Conservation (phyloP, 1,140 invertebrate species). For the Zaprionus inermis region DNA sequence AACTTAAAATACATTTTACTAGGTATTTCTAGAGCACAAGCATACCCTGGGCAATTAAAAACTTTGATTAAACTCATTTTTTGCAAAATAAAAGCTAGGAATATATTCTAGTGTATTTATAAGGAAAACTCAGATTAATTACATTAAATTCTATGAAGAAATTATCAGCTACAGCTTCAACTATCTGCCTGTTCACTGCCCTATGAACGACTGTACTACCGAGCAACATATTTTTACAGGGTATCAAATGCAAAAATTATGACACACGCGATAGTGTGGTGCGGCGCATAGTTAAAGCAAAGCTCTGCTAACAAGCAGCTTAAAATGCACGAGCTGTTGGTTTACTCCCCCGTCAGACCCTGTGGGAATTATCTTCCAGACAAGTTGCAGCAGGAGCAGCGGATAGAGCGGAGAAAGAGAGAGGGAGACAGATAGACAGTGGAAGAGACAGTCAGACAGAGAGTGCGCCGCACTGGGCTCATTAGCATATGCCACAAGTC, state of each 20-base stretch:
- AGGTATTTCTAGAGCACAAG: background rate
- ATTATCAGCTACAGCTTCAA: no score
- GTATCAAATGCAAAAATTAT: conserved; percentile 50
- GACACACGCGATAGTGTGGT: conserved; percentile 64
- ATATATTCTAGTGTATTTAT: no score
- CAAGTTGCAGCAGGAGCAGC: conserved; percentile 37
- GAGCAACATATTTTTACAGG: conserved; percentile 10
- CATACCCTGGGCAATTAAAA: background rate
- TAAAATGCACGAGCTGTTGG: conserved; percentile 52
- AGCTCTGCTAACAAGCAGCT: conserved; percentile 70
- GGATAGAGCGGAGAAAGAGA: background rate
- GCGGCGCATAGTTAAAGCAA: conserved; percentile 60
- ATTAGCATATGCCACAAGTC: conserved; percentile 78
- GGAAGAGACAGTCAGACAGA: conserved; percentile 12
- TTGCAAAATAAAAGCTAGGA: no score
- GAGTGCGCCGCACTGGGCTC: conserved; percentile 58
- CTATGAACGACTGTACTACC: background rate
- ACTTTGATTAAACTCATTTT: no score
- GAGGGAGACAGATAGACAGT: conserved; percentile 6
- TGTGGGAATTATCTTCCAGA: conserved; percentile 52
- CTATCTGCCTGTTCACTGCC: background rate
- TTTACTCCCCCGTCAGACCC: background rate
- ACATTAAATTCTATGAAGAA: no score
- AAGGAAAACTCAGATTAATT: no score
- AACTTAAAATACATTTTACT: background rate